phyloP scores from a whole-genome alignment of 1,140 invertebrate species.

The Drosophila insularis region DNA sequence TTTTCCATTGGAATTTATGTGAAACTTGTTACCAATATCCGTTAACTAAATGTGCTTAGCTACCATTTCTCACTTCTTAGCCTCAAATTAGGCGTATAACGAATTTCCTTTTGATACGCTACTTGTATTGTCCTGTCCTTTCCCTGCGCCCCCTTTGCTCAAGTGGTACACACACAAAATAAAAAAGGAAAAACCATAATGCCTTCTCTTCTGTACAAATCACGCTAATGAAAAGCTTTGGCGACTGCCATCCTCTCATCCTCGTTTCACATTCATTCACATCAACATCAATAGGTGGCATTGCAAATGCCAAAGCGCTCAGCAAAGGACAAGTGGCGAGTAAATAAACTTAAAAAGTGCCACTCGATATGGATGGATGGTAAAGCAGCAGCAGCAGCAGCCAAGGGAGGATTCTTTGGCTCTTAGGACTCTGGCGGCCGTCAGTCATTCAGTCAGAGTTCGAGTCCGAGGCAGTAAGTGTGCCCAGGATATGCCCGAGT shows the following conservation, averaged over 20 bases:
- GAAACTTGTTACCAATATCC: slow-evolving; percentile 14
- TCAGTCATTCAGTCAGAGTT: slow-evolving; percentile 29
- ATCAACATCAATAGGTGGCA: slow-evolving; percentile 55
- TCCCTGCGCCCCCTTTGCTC: neutral
- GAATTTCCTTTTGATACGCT: slow-evolving; percentile 34
- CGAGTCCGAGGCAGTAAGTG: slow-evolving; percentile 36
- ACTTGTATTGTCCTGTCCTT: slow-evolving; percentile 3
- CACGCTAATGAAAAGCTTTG: slow-evolving; percentile 74
- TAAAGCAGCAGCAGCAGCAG: too few species aligned
- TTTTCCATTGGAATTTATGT: too few species aligned
- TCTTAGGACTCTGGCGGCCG: slow-evolving; percentile 4
- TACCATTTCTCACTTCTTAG: slow-evolving; percentile 24
- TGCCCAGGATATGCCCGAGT: slow-evolving; percentile 63
- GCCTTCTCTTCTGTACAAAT: slow-evolving; percentile 57
- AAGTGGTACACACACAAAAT: slow-evolving; percentile 6
- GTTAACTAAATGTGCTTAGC: slow-evolving; percentile 29
- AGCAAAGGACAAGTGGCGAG: slow-evolving; percentile 69
- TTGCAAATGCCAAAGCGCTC: slow-evolving; percentile 30
- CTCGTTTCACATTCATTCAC: neutral
- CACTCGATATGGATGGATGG: slow-evolving; percentile 48
- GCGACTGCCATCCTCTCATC: slow-evolving; percentile 7
- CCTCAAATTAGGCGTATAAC: slow-evolving; percentile 54
- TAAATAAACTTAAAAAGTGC: slow-evolving; percentile 77
- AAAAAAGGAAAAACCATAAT: slow-evolving; percentile 50
- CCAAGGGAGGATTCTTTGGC: neutral